Percentiles rank a stretch among this genome's conserved stretches.
Conservation (phyloP, 2,797 vertebrate species). For the Protonibea diacanthus region DNA sequence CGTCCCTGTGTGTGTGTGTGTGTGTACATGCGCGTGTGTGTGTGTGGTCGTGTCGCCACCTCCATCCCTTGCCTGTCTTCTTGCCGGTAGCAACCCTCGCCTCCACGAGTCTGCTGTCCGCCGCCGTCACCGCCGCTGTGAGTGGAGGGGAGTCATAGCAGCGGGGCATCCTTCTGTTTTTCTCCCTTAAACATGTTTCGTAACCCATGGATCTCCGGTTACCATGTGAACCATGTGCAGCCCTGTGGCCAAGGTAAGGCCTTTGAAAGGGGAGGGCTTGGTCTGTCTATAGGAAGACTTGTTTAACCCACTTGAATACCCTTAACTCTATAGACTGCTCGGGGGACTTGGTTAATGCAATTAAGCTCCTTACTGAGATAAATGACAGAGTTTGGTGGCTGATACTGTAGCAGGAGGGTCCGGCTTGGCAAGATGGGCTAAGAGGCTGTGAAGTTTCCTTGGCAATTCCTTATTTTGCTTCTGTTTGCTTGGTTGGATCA, state of each 20-base stretch:
- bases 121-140: slow-evolving; percentile 54
- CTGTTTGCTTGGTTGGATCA: slow-evolving; percentile 18
- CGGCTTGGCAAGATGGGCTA: accelerated
- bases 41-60: slow-evolving; percentile 30
- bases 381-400: slow-evolving; percentile 11
- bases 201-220: slow-evolving; percentile 93
- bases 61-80: slow-evolving; percentile 51
- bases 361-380: slow-evolving; percentile 27
- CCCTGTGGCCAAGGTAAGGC: slow-evolving; percentile 86
- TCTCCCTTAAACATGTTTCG: slow-evolving; percentile 89
- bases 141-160: slow-evolving; percentile 27
- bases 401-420: background rate
- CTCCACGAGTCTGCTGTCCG: slow-evolving; percentile 26
- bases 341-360: slow-evolving; percentile 26
- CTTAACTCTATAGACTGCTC: slow-evolving; percentile 13
- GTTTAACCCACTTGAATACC: slow-evolving; percentile 11
- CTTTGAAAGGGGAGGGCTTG: slow-evolving; percentile 26
- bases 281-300: slow-evolving; percentile 22
- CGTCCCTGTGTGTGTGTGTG: background rate
- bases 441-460: background rate
- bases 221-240: slow-evolving; percentile 87
- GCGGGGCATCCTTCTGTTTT: slow-evolving; percentile 37
- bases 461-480: background rate
- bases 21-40: background rate
- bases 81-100: slow-evolving; percentile 35